Base-by-base conservation (phyloP, 1,140 invertebrate species). In the Bombus soroeensis region DNA sequence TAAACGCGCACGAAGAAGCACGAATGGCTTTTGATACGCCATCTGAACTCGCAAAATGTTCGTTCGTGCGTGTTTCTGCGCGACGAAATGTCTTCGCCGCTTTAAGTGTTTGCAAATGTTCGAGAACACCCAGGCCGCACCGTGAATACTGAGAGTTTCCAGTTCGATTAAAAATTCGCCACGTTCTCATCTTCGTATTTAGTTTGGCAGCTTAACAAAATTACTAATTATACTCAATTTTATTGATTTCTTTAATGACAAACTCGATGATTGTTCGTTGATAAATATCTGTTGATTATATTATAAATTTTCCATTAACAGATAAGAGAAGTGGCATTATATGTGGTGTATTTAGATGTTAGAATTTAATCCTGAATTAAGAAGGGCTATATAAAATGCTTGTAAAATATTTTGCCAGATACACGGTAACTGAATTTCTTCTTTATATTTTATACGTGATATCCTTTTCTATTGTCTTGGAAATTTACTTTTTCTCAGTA, bases 1-100 rank as follows among this genome's bases (percentile, higher is more conserved):
- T 83, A 43, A 77, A 83, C 81, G 81, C 73, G 73, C 81, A 39
- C 81, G 73, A 75, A 53, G 81, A 77, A 37, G 37, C 73, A 53
- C 73, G 74, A 83, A 83, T 77, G 34, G 62, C 81, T 77, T 70
- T 64, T 78, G 81, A 83, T 66, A 83, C 73, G 62, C 81, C 43
- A 43, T 32, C 43, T 62, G 59, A 83, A 77, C 81, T 83, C 43
- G 73, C 74, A 34, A 74, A 83, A 83, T 75, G 81, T 77, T 83
- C 81, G 43, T n/a, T 47, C 62, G 74, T 64, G 81, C 73, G 73
- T 83, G 74, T 70, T 77, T 22, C 28, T 4, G 22, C 72, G 28
- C 43, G 34, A 43, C 64, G 64, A 47, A 68, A 66, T 28, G 43
- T 68, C 62, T 77, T 68, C 74, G 15, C 25, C n/a, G 59, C 18